phyloP scores from a whole-genome alignment of 2,888 invertebrate species.

The Linyphia triangularis region DNA sequence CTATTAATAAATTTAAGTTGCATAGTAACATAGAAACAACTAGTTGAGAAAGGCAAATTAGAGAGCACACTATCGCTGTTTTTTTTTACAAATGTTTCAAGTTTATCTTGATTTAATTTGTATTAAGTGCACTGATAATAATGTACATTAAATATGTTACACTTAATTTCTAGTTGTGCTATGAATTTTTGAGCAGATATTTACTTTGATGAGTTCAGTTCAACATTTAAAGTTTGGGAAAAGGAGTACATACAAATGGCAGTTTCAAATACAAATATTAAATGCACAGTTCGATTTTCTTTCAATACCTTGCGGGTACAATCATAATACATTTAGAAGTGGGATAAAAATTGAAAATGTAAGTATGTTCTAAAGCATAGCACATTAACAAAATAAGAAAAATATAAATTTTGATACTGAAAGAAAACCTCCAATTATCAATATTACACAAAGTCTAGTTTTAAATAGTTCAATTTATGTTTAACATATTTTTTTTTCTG shows the following conservation, averaged over 20 bases:
- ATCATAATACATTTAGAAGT: background rate
- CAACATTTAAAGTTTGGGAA: too few relatives aligned
- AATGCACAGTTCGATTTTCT: background rate
- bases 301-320: background rate
- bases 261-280: background rate
- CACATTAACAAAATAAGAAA: background rate
- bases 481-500: background rate
- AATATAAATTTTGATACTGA: background rate
- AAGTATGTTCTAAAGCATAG: background rate
- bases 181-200: background rate
- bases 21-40: conserved; percentile 4
- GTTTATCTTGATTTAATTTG: background rate
- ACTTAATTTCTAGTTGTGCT: background rate
- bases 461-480: background rate
- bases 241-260: background rate
- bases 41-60: background rate
- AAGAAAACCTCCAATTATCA: too few relatives aligned
- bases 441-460: too few relatives aligned
- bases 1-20: background rate
- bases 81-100: background rate
- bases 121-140: background rate
- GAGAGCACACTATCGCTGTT: background rate
- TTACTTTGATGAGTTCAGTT: background rate
- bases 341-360: background rate
- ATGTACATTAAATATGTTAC: background rate